Percentiles rank a stretch among this genome's conserved stretches.
Evolutionary conservation across 53 echinoderm and acorn worm genomes (phyloP).

Genomic region (Echinometra lucunter): DNA sequence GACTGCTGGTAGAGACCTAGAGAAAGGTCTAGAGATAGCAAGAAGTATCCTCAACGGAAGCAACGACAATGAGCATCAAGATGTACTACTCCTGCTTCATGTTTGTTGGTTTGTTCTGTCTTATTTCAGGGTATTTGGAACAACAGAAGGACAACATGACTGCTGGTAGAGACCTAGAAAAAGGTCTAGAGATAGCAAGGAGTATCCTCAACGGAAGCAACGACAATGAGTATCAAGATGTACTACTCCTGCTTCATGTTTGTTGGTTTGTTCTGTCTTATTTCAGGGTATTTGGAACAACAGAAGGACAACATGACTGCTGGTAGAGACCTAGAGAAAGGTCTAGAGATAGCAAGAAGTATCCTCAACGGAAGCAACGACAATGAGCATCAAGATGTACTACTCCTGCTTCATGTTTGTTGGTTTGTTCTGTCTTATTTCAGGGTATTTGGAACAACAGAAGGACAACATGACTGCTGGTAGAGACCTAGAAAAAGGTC

Average conservation of each 20-base stretch:
- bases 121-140: slow-evolving; percentile 54
- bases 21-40: slow-evolving; percentile 66
- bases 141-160: slow-evolving; percentile 67
- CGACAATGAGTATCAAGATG: slow-evolving; percentile 76
- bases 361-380: slow-evolving; percentile 73
- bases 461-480: slow-evolving; percentile 67
- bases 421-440: not conserved
- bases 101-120: no score
- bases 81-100: slow-evolving; percentile 82
- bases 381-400: slow-evolving; percentile 75
- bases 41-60: slow-evolving; percentile 62
- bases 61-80: slow-evolving; percentile 77
- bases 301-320: slow-evolving; percentile 66
- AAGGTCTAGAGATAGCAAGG: slow-evolving; percentile 62
- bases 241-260: slow-evolving; percentile 85
- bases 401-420: slow-evolving; percentile 83
- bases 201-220: slow-evolving; percentile 68
- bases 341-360: slow-evolving; percentile 59
- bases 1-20: slow-evolving; percentile 62
- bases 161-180: slow-evolving; percentile 62
- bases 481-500: slow-evolving; percentile 65
- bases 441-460: slow-evolving; percentile 60
- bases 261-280: no score
- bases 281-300: slow-evolving; percentile 59
- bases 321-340: slow-evolving; percentile 62